Conservation (phyloP, 2,888 invertebrate species). For the Scaptodrosophila latifasciaeformis region DNA sequence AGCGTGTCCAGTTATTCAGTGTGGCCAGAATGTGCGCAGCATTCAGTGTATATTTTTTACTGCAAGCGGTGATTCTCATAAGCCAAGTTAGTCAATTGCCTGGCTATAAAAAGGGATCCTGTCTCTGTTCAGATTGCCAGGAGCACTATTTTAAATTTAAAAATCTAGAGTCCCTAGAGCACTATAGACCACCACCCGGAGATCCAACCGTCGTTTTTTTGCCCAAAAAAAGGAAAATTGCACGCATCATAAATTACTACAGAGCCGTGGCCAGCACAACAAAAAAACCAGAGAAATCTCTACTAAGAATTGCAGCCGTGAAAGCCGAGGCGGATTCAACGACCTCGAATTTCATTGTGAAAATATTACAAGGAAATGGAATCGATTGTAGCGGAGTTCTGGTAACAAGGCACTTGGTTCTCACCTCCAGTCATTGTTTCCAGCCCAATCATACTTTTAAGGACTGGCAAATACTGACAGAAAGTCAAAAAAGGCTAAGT, state of each 20-base stretch:
- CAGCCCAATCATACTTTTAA: no score
- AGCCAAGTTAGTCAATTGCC: no score
- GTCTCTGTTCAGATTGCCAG: constrained; percentile 16
- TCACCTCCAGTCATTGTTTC: constrained; percentile 14
- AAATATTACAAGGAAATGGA: constrained; percentile 1
- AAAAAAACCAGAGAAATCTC: background rate
- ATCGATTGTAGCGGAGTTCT: constrained; percentile 18
- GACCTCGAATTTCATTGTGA: constrained; percentile 20
- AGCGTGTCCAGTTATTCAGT: constrained; percentile 39
- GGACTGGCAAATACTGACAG: background rate
- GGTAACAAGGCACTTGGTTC: constrained; percentile 1
- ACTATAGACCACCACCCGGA: background rate
- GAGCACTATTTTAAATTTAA: constrained; percentile 17
- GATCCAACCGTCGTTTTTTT: background rate
- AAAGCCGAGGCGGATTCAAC: background rate
- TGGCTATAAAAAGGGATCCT: no score
- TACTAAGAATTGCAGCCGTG: background rate
- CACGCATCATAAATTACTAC: constrained; percentile 21
- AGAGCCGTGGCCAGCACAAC: background rate
- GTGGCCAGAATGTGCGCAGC: constrained; percentile 28
- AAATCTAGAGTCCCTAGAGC: background rate
- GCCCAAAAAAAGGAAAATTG: constrained; percentile 5
- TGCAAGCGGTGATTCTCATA: constrained; percentile 8
- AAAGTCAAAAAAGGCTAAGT: background rate
- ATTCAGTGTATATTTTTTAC: constrained; percentile 28